Conservation (phyloP, 2,888 invertebrate genomes). For the Megaustenia siamemsis region DNA sequence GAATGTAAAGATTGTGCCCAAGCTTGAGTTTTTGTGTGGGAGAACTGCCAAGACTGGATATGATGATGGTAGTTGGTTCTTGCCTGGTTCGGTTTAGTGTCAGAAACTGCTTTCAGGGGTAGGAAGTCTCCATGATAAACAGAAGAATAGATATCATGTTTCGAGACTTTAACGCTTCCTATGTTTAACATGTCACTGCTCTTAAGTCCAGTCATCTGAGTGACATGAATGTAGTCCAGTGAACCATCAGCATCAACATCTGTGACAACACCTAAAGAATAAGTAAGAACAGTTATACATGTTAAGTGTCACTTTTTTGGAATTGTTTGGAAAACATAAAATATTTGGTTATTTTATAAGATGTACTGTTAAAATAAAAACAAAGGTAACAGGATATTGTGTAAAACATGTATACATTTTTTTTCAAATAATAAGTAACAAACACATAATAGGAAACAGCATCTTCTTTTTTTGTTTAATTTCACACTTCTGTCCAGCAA, state of each 20-base stretch:
- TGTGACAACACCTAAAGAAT: conserved; percentile 46
- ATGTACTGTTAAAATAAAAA: no score
- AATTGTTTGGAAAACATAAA: no score
- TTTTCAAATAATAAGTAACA: no score
- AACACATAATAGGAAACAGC: no score
- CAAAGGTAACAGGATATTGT: no score
- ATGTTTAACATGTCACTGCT: conserved; percentile 44
- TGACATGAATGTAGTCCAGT: conserved; percentile 47
- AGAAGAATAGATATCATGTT: conserved; percentile 27
- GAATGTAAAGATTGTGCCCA: not conserved
- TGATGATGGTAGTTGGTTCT: not conserved
- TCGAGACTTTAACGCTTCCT: conserved; percentile 30
- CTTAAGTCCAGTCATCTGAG: conserved; percentile 41
- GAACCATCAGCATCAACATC: conserved; percentile 53
- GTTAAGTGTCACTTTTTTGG: no score
- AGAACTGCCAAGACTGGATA: conserved; percentile 24
- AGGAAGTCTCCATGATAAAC: not conserved
- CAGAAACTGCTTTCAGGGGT: not conserved
- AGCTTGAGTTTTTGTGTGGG: not conserved
- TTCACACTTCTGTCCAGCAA: no score
- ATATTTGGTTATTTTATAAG: no score
- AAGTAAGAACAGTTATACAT: not conserved
- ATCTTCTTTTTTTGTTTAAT: no score
- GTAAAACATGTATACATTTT: no score
- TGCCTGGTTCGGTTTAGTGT: not conserved